Percentiles rank a stretch among this genome's conserved stretches.
These are phyloP conservation scores for Rhynchophorus ferrugineus DNA, from an alignment of 1,140 invertebrate genomes.

Conservation along the genomic window DNA sequence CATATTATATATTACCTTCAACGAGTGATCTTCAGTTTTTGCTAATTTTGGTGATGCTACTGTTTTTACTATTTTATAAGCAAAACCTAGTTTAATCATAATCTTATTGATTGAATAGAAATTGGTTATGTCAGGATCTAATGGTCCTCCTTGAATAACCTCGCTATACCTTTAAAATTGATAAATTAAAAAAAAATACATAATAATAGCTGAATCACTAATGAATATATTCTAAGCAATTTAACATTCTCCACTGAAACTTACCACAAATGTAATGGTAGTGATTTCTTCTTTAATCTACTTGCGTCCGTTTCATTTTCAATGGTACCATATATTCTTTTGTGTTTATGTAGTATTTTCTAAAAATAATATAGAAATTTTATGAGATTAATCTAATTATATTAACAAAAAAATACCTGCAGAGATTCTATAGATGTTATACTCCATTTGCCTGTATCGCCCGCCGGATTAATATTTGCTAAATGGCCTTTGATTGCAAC, in stretches of 20 bases:
- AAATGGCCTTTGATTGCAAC: slow-evolving; percentile 21
- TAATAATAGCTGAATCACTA: not conserved
- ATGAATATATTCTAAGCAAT: not conserved
- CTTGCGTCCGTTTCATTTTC: not conserved
- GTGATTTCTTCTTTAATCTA: slow-evolving; percentile 1
- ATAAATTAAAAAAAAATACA: not conserved
- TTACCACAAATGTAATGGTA: slow-evolving; percentile 24
- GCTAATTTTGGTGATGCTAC: not conserved
- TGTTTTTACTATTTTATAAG: slow-evolving; percentile 13
- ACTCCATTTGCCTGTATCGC: slow-evolving; percentile 25
- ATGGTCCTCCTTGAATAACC: slow-evolving; percentile 16
- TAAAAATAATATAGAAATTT: slow-evolving; percentile 4
- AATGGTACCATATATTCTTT: slow-evolving; percentile 17
- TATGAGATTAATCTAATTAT: too few species aligned
- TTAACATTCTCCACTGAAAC: not conserved
- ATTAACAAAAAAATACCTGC: slow-evolving; percentile 21
- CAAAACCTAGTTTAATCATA: slow-evolving; percentile 23
- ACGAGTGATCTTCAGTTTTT: not conserved
- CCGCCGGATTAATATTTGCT: slow-evolving; percentile 24
- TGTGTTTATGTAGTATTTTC: slow-evolving; percentile 18
- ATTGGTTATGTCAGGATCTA: slow-evolving; percentile 23
- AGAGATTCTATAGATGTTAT: slow-evolving; percentile 24
- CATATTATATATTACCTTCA: not conserved
- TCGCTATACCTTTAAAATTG: slow-evolving; percentile 20
- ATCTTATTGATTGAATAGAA: slow-evolving; percentile 25